Evolutionary conservation across 2,113 vertebrate species (phyloP).

Genomic region (Trematocara variabile): DNA sequence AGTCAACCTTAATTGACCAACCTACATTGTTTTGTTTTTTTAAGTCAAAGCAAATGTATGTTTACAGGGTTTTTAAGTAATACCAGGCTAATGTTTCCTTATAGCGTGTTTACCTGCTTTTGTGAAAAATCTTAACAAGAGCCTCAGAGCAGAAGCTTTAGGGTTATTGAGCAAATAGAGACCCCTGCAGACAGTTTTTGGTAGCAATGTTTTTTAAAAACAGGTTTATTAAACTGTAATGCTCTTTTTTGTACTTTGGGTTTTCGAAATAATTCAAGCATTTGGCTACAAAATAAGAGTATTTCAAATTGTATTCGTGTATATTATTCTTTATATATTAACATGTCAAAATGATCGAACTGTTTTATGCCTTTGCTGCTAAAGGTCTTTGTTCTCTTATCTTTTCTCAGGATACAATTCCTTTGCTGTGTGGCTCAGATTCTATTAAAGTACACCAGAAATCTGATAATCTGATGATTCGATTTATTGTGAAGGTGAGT

Average conservation of each 20-base stretch:
- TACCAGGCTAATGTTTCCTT: background rate
- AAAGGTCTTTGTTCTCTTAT: background rate
- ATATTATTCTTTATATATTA: background rate
- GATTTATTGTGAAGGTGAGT: constrained; percentile 77
- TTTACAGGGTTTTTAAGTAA: background rate
- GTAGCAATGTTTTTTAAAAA: constrained; percentile 1
- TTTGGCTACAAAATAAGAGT: background rate
- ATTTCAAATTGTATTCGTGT: background rate
- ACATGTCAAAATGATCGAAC: background rate
- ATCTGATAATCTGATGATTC: constrained; percentile 83
- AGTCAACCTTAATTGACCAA: background rate
- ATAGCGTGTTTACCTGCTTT: background rate
- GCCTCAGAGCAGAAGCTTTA: background rate
- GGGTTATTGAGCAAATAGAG: constrained; percentile 63
- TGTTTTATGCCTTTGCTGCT: background rate
- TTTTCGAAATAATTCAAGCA: background rate
- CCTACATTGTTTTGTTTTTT: background rate
- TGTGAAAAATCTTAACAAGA: background rate
- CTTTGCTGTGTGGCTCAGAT: constrained; percentile 75
- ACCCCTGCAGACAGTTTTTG: constrained; percentile 66
- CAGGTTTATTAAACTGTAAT: background rate
- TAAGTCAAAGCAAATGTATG: background rate
- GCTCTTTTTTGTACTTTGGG: background rate
- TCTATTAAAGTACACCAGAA: constrained; percentile 82
- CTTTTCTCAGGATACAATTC: constrained; percentile 84